Base-by-base conservation (phyloP, 2,888 invertebrate genomes). In the Drosophila percnosoma region DNA sequence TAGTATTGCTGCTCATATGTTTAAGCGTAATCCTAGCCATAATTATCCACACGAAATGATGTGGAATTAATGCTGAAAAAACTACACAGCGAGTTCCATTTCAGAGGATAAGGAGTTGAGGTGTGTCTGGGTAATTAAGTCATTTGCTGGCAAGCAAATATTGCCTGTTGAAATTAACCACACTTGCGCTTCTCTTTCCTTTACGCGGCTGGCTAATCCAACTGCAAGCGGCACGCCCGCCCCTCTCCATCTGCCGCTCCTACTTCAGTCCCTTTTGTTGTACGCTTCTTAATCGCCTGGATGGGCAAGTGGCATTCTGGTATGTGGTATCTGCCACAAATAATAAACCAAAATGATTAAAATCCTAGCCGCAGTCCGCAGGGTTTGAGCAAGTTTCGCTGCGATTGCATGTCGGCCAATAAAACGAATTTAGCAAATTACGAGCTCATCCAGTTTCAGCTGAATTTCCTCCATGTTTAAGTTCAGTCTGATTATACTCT, bases 351-450 rank as follows among this genome's bases (percentile, higher is more conserved):
- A 90, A 89, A 87, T 85, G 90, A 86, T 88, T 89, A 73, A 80
- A 81, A 83, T 89, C 75, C 85, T 59, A 48, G 60, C 54, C 55
- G 10, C 48, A 54, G 53, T 40, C 73, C 31, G 63, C 52, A 73
- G 73, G 59, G 49, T 36, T 42, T 60, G 57, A 73, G 71, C 67
- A 48, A 67, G 67, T 67, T 45, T 66, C 66, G 24, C 27, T 33
- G 31, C 70, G 77, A 75, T 84, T 87, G 88, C 90, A 89, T 89
- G 90, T 85, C 74, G 83, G 78, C 88, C 83, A 89, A 89, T 89
- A 91, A 89, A 89, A 89, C 74, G 83, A 83, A 89, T 83, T 85
- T 77, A 83, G 89, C 79, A 90, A 90, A 89, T 90, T 91, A 89
- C 89, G 82, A 89, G 90, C 75, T 78, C 78, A 85, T 81, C 82